Evolutionary conservation across 2,888 invertebrate species (phyloP).

Genomic region (Ceriagrion tenellum): DNA sequence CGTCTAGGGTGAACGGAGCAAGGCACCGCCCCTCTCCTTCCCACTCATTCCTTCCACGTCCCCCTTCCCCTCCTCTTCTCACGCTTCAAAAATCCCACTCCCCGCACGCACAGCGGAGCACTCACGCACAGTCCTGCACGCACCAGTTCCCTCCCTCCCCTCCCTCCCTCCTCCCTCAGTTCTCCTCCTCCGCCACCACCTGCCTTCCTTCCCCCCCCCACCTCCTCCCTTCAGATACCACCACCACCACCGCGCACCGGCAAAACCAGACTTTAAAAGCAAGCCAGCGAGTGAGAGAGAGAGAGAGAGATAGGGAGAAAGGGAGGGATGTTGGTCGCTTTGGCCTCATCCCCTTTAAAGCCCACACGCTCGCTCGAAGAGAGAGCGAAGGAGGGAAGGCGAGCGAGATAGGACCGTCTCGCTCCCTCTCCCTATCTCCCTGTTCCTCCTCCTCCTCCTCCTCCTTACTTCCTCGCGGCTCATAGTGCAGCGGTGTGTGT

Average conservation of each 20-base stretch:
- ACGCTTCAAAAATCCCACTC: background rate
- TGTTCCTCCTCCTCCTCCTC: too few species aligned
- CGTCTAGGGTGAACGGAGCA: too few species aligned
- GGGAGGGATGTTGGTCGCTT: too few species aligned
- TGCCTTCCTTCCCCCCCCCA: background rate
- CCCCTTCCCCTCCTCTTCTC: background rate
- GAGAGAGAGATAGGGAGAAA: background rate
- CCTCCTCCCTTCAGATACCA: background rate
- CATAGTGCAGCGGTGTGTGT: background rate
- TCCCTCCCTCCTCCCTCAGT: background rate
- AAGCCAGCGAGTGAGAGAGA: background rate
- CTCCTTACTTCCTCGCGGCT: background rate
- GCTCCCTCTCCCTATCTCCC: background rate
- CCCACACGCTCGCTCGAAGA: background rate
- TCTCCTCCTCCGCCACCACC: background rate
- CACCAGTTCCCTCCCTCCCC: background rate
- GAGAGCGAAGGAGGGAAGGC: background rate
- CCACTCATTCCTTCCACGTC: background rate
- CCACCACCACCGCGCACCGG: conserved; percentile 50
- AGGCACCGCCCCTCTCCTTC: background rate
- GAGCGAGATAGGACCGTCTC: background rate
- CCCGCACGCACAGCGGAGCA: conserved; percentile 18
- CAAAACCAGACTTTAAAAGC: conserved; percentile 51
- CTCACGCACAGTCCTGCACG: conserved; percentile 26
- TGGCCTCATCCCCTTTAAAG: conserved; percentile 29